Evolutionary conservation across 2,888 invertebrate species (phyloP).

Genomic region (Serrognathus titanus): DNA sequence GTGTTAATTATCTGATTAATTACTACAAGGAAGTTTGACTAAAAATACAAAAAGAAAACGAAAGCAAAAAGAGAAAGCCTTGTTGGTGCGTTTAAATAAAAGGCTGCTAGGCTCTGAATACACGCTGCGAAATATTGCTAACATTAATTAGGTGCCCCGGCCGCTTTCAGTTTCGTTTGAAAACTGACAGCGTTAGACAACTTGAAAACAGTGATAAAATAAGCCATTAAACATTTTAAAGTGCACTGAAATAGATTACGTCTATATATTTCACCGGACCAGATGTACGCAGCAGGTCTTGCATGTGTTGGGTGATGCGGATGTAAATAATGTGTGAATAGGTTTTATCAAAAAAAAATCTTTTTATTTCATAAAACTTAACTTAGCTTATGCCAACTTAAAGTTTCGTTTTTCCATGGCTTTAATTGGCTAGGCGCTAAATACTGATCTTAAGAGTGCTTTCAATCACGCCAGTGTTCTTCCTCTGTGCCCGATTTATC

Average conservation of each 20-base stretch:
- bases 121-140: background rate
- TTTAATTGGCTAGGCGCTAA: too few species aligned
- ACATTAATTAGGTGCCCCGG: conserved; percentile 10
- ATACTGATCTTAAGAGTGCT: too few species aligned
- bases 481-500: too few species aligned
- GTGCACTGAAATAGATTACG: conserved; percentile 27
- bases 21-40: too few species aligned
- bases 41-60: background rate
- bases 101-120: too few species aligned
- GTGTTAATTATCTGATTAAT: too few species aligned
- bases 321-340: too few species aligned
- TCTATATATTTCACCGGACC: conserved; percentile 23
- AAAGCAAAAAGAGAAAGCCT: background rate
- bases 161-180: conserved; percentile 17
- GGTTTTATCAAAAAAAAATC: too few species aligned
- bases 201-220: conserved; percentile 24
- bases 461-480: too few species aligned
- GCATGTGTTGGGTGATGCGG: conserved; percentile 8
- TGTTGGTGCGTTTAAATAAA: background rate
- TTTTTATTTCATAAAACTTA: too few species aligned
- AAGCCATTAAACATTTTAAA: conserved; percentile 24
- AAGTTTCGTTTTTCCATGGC: too few species aligned
- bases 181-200: conserved; percentile 19
- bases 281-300: conserved; percentile 26
- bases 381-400: too few species aligned